phyloP scores from a whole-genome alignment of 2,113 vertebrate species.

The Lagopus muta region DNA sequence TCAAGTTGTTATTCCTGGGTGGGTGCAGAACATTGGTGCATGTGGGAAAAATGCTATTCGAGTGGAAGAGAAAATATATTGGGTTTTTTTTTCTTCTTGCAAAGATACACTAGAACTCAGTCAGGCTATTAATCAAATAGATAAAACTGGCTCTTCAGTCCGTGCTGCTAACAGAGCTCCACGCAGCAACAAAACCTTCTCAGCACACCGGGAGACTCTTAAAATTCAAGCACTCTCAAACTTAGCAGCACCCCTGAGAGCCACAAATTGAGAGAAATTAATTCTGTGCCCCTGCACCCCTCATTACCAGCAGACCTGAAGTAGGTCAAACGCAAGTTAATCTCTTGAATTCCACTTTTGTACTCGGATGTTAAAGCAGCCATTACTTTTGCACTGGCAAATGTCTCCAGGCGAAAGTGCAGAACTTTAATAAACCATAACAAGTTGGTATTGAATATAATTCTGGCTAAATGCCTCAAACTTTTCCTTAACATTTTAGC shows the following conservation, averaged over 20 bases:
- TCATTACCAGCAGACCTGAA: constrained; percentile 85
- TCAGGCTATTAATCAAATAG: constrained; percentile 54
- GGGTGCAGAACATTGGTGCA: background rate
- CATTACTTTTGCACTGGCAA: constrained; percentile 70
- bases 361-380: constrained; percentile 76
- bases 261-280: constrained; percentile 88
- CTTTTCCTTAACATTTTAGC: background rate
- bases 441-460: constrained; percentile 54
- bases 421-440: constrained; percentile 74
- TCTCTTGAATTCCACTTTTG: constrained; percentile 85
- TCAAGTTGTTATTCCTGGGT: background rate
- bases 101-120: constrained; percentile 47
- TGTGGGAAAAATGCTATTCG: background rate
- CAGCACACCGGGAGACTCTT: constrained; percentile 79
- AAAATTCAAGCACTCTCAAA: constrained; percentile 85
- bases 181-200: constrained; percentile 68
- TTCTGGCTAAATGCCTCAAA: constrained; percentile 50
- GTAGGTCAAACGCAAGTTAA: constrained; percentile 89
- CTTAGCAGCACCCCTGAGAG: constrained; percentile 84
- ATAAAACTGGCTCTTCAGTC: constrained; percentile 71
- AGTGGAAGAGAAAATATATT: constrained; percentile 34
- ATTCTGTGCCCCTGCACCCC: constrained; percentile 84
- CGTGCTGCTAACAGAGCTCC: constrained; percentile 56
- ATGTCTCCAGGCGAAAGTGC: constrained; percentile 70
- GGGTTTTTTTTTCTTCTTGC: background rate